Evolutionary conservation across 2,797 vertebrate genomes (phyloP), one percentile per base, ranked within the genome.

Genomic region (Gambelia wislizenii): DNA sequence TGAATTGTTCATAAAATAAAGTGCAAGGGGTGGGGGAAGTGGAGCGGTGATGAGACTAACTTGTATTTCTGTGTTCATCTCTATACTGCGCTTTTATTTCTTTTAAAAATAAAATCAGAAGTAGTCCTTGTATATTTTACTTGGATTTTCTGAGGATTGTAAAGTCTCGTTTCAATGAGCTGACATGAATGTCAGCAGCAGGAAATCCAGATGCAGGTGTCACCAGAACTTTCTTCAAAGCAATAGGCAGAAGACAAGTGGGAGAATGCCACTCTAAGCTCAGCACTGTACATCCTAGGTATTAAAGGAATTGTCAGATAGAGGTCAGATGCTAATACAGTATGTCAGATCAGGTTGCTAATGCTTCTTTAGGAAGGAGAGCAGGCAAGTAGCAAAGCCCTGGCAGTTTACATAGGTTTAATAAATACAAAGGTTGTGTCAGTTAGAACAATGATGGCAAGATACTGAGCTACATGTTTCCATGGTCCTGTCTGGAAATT

Each of bases 381-480:
- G 42, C 39, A 76, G 91, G 86, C 42, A 64, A 59, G 7, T 6
- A 44, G 56, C 0, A 13, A 6, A 25, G 6, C 44, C 91, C 74
- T 87, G 88, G 42, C 83, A 91, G 74, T 87, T 91, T 83, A 33
- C 74, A 85, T 4, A 77, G 74, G 74, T 77, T 85, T 92, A 91
- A 91, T 88, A 92, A 90, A 91, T 84, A n/a, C 0, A 77, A 30
- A 39, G 83, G 91, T 90, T 61, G 8, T 88, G 85, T 93, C 47
- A 87, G 1, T 86, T 52, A 33, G 74, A 42, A 22, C 10, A 75
- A 75, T 27, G 4, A 12, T 9, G n/a, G 83, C 91, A 13, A n/a
- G 52, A 16, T 64, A 2, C 74, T 89, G 89, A 54, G 83, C 12
- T n/a, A 83, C 36, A 89, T 83, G 39, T 59, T 94, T 54, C n/a